These are phyloP conservation scores for Uloborus plumipes DNA, from an alignment of 2,888 invertebrate species.

Conservation along the genomic window DNA sequence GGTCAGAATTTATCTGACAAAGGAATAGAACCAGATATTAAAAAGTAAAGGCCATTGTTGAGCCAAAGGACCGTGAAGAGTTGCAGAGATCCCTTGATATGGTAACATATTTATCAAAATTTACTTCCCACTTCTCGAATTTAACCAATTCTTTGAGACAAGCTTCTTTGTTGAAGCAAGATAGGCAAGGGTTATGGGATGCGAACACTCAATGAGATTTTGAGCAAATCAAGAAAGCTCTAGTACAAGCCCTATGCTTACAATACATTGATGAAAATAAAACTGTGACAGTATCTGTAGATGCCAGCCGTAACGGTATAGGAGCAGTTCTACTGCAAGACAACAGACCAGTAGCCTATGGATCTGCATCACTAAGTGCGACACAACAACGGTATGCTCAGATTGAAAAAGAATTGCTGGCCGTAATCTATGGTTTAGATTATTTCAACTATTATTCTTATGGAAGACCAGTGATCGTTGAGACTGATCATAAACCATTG, in stretches of 20 bases:
- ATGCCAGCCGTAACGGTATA: conserved; percentile 10
- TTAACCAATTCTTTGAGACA: neutral
- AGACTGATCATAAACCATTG: conserved; percentile 44
- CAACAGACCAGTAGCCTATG: conserved; percentile 18
- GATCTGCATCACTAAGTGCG: conserved; percentile 21
- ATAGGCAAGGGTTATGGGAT: conserved; percentile 10
- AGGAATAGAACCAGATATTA: conserved; percentile 25
- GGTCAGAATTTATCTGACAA: conserved; percentile 44
- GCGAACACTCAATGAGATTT: conserved; percentile 13
- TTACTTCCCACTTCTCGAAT: conserved; percentile 19
- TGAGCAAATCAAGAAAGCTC: conserved; percentile 16
- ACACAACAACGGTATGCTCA: conserved; percentile 40
- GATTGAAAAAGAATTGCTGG: conserved; percentile 45
- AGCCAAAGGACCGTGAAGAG: conserved; percentile 23
- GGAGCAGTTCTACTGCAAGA: conserved; percentile 31
- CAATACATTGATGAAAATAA: conserved; percentile 28
- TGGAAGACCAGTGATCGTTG: conserved; percentile 8
- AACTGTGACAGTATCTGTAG: conserved; percentile 18
- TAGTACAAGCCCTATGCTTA: conserved; percentile 24
- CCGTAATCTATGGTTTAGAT: conserved; percentile 8
- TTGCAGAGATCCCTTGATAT: conserved; percentile 56
- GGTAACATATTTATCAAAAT: conserved; percentile 42
- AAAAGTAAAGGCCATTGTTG: conserved; percentile 35
- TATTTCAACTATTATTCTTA: conserved; percentile 31
- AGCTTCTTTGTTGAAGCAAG: conserved; percentile 20